Evolutionary conservation across 2,888 invertebrate species (phyloP), one percentile per base, ranked within the genome.

Genomic region (Orthosia cruda): DNA sequence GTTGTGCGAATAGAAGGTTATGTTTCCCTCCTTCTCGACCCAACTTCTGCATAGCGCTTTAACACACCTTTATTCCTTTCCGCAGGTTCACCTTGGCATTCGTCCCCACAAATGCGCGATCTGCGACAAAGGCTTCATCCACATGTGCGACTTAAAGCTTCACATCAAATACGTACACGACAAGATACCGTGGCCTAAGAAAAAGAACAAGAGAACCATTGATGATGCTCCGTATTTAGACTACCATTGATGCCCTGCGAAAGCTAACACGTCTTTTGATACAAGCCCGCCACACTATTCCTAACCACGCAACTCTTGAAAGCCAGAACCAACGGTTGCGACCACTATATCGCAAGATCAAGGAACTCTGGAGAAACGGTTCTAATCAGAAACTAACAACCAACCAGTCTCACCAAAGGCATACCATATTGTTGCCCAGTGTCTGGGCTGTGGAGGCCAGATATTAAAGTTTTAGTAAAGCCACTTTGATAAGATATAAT

Each of bases 151-250:
- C 40, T 84, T 91, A 18, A 88, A 89, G 50, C 57, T 87, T 2
- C 92, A 92, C 81, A 87, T 89, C 18, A 89, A 90, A 69, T 91
- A 91, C 65, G 91, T 91, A 0, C 92, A 92, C 78, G 85, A 89
- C 66, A 92, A 91, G 68, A 88, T 88, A 55, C 92, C 92, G 5
- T 92, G 91, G 92, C 92, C 92, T 9, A 91, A 91, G 77, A 88
- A 83, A 66, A 87, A 87, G 32, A 78, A 59, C 50, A 87, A 88
- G 64, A 74, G 54, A 62, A 83, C 66, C 26, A 72, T 52, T 59
- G 87, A 86, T 26, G 84, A 76, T 18, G 69, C 62, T 23, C 62
- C 77, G 0, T 86, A 76, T 76, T 66, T 69, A 15, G 82, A 82
- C 0, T 81, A 76, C 18, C 68, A 74, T 11, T 77, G 20, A 74